Evolutionary conservation across 2,113 vertebrate genomes (phyloP).

Genomic region (Blennius ocellaris): DNA sequence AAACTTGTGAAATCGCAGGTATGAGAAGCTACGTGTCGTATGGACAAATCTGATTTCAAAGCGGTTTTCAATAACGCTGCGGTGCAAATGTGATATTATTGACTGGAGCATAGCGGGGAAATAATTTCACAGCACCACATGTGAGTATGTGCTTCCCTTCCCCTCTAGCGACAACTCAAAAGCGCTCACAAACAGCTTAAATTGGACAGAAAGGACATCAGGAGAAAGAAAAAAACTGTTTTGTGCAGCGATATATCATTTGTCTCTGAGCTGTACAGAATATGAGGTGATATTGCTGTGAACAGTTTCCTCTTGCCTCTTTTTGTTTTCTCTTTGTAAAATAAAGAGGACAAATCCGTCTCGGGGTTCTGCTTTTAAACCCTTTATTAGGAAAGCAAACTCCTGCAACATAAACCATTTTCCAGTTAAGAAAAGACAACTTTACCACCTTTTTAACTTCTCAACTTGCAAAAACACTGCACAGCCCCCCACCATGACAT

Average conservation of each 20-base stretch:
- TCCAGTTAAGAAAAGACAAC: not conserved
- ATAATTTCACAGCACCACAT: slow-evolving; percentile 24
- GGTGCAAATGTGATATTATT: slow-evolving; percentile 60
- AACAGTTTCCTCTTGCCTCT: not conserved
- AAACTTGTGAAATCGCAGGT: slow-evolving; percentile 25
- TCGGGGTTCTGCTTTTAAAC: not conserved
- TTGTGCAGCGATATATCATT: slow-evolving; percentile 20
- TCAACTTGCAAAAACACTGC: not conserved
- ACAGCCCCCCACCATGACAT: too few relatives aligned
- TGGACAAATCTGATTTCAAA: slow-evolving; percentile 55
- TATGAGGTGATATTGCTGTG: not conserved
- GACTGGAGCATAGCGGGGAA: slow-evolving; percentile 47
- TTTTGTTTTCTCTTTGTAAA: not conserved
- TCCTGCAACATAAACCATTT: not conserved
- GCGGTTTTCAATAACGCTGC: slow-evolving; percentile 49
- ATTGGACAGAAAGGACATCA: slow-evolving; percentile 44
- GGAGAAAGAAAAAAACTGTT: slow-evolving; percentile 9
- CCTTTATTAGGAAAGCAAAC: not conserved
- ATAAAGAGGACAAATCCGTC: not conserved
- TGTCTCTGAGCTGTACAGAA: slow-evolving; percentile 34
- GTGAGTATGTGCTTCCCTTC: slow-evolving; percentile 29
- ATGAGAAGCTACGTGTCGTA: slow-evolving; percentile 45
- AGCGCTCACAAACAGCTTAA: slow-evolving; percentile 35
- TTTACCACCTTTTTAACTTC: not conserved
- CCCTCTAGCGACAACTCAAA: slow-evolving; percentile 12